A percentile compares a stretch with the other conserved stretches of the same genome.
Evolutionary conservation across 2,797 vertebrate genomes (phyloP).

Genomic region (Pangasius larnaudii): DNA sequence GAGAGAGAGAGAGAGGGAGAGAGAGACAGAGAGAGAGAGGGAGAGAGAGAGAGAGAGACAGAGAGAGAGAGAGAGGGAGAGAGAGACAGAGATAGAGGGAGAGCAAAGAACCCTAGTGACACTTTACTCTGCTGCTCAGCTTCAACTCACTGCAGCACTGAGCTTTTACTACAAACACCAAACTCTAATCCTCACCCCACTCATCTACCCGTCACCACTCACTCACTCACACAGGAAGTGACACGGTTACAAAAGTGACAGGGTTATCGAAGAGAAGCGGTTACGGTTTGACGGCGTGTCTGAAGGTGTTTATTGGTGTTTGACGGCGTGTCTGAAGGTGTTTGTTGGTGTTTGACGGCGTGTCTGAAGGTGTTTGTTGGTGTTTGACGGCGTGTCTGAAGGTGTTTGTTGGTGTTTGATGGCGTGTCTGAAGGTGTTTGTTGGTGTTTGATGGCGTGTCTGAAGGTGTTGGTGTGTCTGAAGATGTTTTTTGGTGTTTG

Average conservation of each 20-base stretch:
- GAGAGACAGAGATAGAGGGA: not conserved
- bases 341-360: too few species aligned
- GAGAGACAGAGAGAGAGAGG: too few species aligned
- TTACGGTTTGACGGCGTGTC: not conserved
- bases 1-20: not conserved
- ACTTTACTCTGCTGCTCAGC: conserved; percentile 60
- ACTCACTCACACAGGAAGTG: not conserved
- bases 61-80: not conserved
- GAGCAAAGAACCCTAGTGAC: conserved; percentile 57
- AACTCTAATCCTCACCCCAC: not conserved
- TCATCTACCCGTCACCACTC: not conserved
- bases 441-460: too few species aligned
- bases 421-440: too few species aligned
- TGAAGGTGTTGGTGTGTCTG: too few species aligned
- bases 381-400: too few species aligned
- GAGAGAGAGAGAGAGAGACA: not conserved
- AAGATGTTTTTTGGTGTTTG: too few species aligned
- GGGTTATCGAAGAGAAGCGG: too few species aligned
- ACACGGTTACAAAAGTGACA: not conserved
- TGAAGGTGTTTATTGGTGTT: not conserved
- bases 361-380: not conserved
- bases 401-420: too few species aligned
- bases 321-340: too few species aligned
- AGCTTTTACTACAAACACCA: not conserved
- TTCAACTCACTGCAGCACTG: conserved; percentile 54